Evolutionary conservation across 2,113 vertebrate genomes (phyloP), one percentile per base, ranked within the genome.

Genomic region (Telmatochromis bifrenatus): DNA sequence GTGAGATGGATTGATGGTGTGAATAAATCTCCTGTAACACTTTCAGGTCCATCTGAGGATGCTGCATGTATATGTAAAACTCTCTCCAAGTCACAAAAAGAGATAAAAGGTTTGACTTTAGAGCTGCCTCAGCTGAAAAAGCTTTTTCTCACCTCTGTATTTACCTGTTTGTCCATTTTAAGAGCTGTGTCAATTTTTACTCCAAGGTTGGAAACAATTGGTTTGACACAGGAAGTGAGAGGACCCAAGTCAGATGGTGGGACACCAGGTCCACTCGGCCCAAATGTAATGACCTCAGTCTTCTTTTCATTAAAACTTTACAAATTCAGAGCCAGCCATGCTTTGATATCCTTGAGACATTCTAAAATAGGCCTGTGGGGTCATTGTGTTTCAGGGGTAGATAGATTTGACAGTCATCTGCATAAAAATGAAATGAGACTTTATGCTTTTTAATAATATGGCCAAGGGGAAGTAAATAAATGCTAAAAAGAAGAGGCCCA

Each of bases 291-390:
- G 21, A 7, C 54, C 21, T 26, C 54, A 1, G 54, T 55, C 6
- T 55, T 13, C 21, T 13, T 26, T 26, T 55, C 54, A 55, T 55
- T 55, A 26, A 13, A 26, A 26, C 1, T 55, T 26, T 7, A 13
- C 6, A 55, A 55, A 1, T 55, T 55, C 54, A 26, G 7, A 26
- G 7, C 54, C 21, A 7, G 11, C 21, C 11, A 55, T 55, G 21
- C 21, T 55, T 0, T 26, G 21, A 1, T 1, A 55, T 55, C 21
- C 6, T 55, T 26, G 2, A 55, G 54, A 55, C 21, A 1, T 26
- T 56, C 4, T 56, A 14, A 56, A 56, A 56, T 8, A 56, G 21
- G 7, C 0, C 23, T 8, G 1, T 0, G 54, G 23, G 21, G 12
- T 8, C 13, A 58, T 28, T 15, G 55, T 28, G 23, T 58, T 58